Conservation (phyloP, 2,888 invertebrate genomes). For the Malthinus seriepunctatus region DNA sequence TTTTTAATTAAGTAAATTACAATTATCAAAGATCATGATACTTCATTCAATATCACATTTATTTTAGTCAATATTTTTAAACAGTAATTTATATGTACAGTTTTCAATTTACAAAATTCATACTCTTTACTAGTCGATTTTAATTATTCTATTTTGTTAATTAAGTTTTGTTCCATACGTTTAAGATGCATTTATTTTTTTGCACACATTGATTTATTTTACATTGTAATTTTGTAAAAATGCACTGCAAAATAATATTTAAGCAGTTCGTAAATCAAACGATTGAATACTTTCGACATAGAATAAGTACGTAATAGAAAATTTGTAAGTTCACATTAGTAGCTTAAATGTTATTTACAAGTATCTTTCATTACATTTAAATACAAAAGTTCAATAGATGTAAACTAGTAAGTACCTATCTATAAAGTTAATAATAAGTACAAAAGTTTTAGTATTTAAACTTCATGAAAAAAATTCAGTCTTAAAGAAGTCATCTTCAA, state of each 20-base stretch:
- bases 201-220: no score
- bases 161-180: no score
- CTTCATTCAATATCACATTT: constrained; percentile 25
- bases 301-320: not conserved
- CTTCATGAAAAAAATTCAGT: constrained; percentile 4
- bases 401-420: not conserved
- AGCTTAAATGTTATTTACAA: not conserved
- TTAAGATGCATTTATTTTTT: no score
- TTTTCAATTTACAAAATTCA: constrained; percentile 15
- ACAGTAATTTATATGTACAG: constrained; percentile 28
- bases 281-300: no score
- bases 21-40: constrained; percentile 23
- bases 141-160: not conserved
- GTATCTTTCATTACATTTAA: constrained; percentile 5
- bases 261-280: no score
- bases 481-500: constrained; percentile 10
- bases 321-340: not conserved
- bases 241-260: no score
- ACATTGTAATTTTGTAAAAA: no score
- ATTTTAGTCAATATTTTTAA: constrained; percentile 27
- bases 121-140: no score
- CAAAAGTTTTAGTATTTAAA: not conserved
- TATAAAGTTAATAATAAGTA: constrained; percentile 1
- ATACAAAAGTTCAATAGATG: constrained; percentile 9
- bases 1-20: constrained; percentile 14